Evolutionary conservation across 1,140 invertebrate species (phyloP), one percentile per base, ranked within the genome.

Genomic region (Eulimnadia texana): DNA sequence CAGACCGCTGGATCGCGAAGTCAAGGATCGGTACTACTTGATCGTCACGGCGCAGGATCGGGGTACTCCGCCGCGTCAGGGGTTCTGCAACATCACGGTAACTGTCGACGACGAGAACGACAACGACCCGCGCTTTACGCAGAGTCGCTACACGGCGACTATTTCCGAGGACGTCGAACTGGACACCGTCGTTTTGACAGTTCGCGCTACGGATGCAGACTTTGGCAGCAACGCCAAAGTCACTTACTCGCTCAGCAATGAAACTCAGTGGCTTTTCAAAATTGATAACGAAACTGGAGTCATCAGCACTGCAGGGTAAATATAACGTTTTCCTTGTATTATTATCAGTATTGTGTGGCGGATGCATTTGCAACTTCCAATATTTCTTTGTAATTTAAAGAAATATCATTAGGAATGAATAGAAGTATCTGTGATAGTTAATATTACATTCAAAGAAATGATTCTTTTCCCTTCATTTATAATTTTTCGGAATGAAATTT

Each of bases 271-370:
- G 76, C 77, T 93, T 62, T 98, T 98, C 74, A 82, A 84, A 64
- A 93, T 98, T 68, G 90, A 98, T 73, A 90, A 90, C 69, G 82
- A 84, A 63, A 92, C 86, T 50, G 95, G 95, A 66, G 79, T 91
- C 56, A 88, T 98, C 66, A 89, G 83, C 19, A 94, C 91, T 0
- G 85, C 87, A 20, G 88, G 88, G 88, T 92, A 79, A 84, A 84
- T 29, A 47, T 62, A 56, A 19, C 0, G 3, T 2, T 11, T n/a
- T 2, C 2, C 11, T 20, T 13, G 25, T 20, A 9, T 52, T 47
- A 20, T 19, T 52, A 52, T 51, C 56, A 54, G n/a, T n/a, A 60
- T 33, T 50, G 25, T 53, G 13, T 20, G 33, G 3, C 0, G 19
- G 0, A 49, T 50, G 50, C 0, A 27, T 51, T 2, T 3, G 13